These are phyloP conservation scores for Pachymerium ferrugineum DNA, from an alignment of 2,888 invertebrate species.

Conservation along the genomic window DNA sequence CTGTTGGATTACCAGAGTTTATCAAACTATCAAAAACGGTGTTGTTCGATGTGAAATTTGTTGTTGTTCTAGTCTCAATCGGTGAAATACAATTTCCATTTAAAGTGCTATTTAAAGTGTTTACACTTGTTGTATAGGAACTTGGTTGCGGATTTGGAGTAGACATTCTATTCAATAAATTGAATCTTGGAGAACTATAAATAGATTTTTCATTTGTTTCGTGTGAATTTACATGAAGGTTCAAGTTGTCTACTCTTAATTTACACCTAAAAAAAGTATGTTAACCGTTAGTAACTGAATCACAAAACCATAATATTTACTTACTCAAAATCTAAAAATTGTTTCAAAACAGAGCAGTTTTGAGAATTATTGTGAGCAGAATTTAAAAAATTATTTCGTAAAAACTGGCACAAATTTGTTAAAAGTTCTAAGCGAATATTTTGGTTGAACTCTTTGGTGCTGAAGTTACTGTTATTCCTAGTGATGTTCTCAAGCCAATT, in stretches of 20 bases:
- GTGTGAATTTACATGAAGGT: too few species aligned
- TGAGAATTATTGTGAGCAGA: not conserved
- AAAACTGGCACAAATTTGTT: not conserved
- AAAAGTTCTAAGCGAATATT: not conserved
- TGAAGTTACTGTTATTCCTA: not conserved
- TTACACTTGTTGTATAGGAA: too few species aligned
- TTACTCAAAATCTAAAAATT: not conserved
- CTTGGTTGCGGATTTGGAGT: too few species aligned
- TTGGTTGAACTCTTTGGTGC: not conserved
- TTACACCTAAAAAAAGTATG: not conserved
- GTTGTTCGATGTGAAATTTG: too few species aligned
- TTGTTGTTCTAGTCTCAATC: too few species aligned
- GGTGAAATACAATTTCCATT: too few species aligned
- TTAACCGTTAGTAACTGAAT: not conserved
- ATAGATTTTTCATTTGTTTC: too few species aligned
- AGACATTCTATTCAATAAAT: too few species aligned
- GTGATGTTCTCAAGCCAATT: constrained; percentile 4
- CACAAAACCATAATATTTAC: not conserved
- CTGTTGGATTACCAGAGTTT: too few species aligned
- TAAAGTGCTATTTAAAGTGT: too few species aligned
- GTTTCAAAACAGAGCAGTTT: not conserved
- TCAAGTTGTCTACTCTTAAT: not conserved
- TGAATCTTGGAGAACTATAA: too few species aligned
- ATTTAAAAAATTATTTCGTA: not conserved
- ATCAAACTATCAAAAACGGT: too few species aligned